Percentiles rank a stretch among this genome's conserved stretches.
Evolutionary conservation across 2,888 invertebrate species (phyloP).

Genomic region (Melinaea marsaeus): DNA sequence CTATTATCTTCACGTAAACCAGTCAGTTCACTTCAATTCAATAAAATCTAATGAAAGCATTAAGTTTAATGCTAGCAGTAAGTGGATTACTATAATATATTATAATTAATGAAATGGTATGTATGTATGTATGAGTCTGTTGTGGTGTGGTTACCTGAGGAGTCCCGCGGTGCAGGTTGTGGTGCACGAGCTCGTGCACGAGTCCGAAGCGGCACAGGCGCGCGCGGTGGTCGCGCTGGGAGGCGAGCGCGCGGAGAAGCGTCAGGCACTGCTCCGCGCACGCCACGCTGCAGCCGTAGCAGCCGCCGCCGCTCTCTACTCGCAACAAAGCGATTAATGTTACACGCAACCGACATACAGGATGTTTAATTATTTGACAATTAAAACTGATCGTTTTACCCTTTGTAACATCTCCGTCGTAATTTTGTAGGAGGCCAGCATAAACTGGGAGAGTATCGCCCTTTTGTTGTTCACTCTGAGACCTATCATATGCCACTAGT

Average conservation of each 20-base stretch:
- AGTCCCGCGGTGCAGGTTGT: conserved; percentile 92
- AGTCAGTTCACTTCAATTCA: neutral
- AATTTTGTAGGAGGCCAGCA: conserved; percentile 68
- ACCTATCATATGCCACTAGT: conserved; percentile 92
- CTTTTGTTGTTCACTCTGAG: conserved; percentile 82
- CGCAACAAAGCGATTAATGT: neutral
- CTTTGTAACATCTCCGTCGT: conserved; percentile 67
- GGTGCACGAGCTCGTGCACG: conserved; percentile 92
- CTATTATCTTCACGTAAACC: neutral
- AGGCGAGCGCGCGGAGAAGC: conserved; percentile 91
- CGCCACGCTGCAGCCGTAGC: conserved; percentile 93
- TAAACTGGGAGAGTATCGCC: conserved; percentile 68
- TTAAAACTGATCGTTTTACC: conserved; percentile 38
- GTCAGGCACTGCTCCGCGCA: conserved; percentile 97
- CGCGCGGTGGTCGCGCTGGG: conserved; percentile 84
- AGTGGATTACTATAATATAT: too few species aligned
- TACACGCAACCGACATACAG: neutral
- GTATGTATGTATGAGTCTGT: too few species aligned
- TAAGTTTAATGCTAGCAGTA: too few species aligned
- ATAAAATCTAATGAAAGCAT: too few species aligned
- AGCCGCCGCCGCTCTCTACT: conserved; percentile 76
- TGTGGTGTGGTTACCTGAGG: conserved; percentile 73
- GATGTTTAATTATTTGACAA: neutral
- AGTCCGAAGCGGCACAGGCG: conserved; percentile 90
- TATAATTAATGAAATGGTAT: too few species aligned